Base-by-base conservation (phyloP, 2,888 invertebrate genomes). In the Cryptocephalus primarius region DNA sequence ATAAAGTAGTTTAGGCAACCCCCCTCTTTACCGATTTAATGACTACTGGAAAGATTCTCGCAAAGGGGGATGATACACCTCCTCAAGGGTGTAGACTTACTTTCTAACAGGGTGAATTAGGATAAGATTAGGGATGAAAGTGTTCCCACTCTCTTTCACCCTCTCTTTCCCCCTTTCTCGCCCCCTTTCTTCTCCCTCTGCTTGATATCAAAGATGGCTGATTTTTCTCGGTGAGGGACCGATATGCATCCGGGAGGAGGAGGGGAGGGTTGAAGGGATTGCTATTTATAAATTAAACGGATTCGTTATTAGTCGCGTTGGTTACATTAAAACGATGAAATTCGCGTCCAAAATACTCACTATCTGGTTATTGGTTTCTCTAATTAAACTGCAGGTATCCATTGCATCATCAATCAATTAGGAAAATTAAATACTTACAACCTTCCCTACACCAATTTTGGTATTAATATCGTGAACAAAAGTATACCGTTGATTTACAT, bases 141-240 rank as follows among this genome's bases (percentile, higher is more conserved):
- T 22, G 22, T 22, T 22, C 22, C 22, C 22, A 22, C 22, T 22
- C 22, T 22, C 22, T 22, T 22, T 22, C 22, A 12, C 40, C 40
- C 40, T 40, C 40, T 31, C 31, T 40, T 40, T 40, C 31, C 22
- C 31, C 31, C 12, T 22, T 12, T 31, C 40, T 11, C 60, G 58
- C 58, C 57, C 58, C 59, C 61, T 61, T 60, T 60, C 57, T 50
- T 55, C 57, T 61, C 59, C 56, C 55, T 48, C 55, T 56, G 50
- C 55, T 55, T 57, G 58, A 57, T 60, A 62, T 60, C 61, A 60
- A 63, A 63, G 62, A 62, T 63, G 63, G 63, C 63, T 61, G 63
- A 61, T 62, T 62, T 59, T 60, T 62, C 36, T 12, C 12, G 2
- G 36, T 6, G 36, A 36, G 47, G 11, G 6, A 12, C 36, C n/a